These are phyloP conservation scores for Melospiza melodia DNA, from an alignment of 2,113 vertebrate genomes.

Conservation along the genomic window DNA sequence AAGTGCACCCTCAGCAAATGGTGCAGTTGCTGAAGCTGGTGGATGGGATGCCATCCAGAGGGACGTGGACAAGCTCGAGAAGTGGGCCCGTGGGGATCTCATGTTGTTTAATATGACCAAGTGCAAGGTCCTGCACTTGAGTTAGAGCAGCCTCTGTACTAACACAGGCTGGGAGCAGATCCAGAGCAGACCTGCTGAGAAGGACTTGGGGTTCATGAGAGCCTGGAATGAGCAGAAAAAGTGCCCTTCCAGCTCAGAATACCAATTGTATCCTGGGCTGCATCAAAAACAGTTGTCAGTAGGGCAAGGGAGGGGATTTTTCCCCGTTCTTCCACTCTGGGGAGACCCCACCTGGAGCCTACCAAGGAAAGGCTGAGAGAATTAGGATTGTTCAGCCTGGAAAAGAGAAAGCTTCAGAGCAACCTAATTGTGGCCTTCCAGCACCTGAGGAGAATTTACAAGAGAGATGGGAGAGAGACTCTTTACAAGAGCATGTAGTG, in stretches of 20 bases:
- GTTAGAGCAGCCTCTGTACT: background rate
- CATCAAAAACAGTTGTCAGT: background rate
- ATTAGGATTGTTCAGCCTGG: background rate
- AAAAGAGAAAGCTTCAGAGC: background rate
- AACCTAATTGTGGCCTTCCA: background rate
- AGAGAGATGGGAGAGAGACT: background rate
- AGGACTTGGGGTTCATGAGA: background rate
- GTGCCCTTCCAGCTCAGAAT: background rate
- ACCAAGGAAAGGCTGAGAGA: background rate
- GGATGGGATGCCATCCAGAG: background rate
- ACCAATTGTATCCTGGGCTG: background rate
- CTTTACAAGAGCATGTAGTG: background rate
- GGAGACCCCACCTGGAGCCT: background rate
- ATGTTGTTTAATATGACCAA: background rate
- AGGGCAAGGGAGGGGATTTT: background rate
- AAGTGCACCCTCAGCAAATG: background rate
- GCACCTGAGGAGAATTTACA: background rate
- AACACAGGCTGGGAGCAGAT: background rate
- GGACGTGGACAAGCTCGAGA: background rate
- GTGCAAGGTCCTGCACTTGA: background rate
- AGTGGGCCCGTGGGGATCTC: fast-evolving
- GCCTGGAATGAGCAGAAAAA: background rate
- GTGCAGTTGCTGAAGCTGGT: background rate
- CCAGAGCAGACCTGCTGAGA: background rate
- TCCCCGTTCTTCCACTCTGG: background rate